Evolutionary conservation across 2,888 invertebrate species (phyloP).

Genomic region (Podotricha telesiphe): DNA sequence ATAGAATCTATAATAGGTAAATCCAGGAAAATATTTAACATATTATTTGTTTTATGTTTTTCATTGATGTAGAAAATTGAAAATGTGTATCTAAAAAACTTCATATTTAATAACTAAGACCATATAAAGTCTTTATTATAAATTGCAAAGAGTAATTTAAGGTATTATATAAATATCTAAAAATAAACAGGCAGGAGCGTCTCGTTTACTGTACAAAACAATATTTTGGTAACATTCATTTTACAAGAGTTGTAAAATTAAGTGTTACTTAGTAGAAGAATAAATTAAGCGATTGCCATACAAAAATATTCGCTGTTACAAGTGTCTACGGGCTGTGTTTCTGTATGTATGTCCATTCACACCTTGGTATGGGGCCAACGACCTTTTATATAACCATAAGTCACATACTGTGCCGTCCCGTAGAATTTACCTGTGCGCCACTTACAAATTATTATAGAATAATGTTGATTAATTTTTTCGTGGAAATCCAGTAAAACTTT

Average conservation of each 20-base stretch:
- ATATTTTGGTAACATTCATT: conserved; percentile 19
- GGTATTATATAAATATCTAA: neutral
- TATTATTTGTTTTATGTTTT: too few species aligned
- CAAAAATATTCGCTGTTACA: conserved; percentile 20
- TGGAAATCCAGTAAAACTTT: neutral
- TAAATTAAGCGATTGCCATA: neutral
- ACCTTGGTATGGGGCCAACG: conserved; percentile 60
- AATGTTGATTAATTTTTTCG: conserved; percentile 16
- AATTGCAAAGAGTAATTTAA: too few species aligned
- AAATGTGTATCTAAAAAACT: too few species aligned
- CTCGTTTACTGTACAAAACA: neutral
- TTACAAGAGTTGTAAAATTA: conserved; percentile 27
- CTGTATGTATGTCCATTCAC: conserved; percentile 37
- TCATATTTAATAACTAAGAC: too few species aligned
- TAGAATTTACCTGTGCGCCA: conserved; percentile 35
- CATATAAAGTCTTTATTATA: too few species aligned
- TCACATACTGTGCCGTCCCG: conserved; percentile 32
- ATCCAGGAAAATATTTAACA: too few species aligned
- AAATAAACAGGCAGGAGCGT: neutral
- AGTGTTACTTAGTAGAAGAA: conserved; percentile 19
- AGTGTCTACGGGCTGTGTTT: conserved; percentile 11
- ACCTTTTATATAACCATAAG: conserved; percentile 48
- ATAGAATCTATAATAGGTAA: too few species aligned
- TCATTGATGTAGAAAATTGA: too few species aligned
- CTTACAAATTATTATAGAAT: conserved; percentile 16